Percentiles rank a stretch among this genome's conserved stretches.
phyloP scores from a whole-genome alignment of 2,113 vertebrate genomes.

The Phaethornis superciliosus region DNA sequence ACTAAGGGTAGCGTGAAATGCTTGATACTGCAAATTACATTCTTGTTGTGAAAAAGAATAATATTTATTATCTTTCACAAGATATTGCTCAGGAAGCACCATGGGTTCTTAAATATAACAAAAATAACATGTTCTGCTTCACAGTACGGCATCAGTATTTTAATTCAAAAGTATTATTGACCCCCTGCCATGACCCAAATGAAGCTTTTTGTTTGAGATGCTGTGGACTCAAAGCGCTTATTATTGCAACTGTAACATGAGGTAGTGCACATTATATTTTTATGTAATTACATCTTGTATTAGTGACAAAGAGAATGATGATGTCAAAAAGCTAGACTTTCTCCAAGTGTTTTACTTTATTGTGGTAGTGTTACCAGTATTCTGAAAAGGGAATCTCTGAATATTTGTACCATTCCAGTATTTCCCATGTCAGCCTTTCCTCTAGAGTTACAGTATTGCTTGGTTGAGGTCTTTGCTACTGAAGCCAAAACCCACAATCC shows the following conservation, averaged over 20 bases:
- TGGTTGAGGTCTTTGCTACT: constrained; percentile 17
- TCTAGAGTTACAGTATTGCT: not conserved
- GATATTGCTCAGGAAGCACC: not conserved
- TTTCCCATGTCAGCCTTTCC: not conserved
- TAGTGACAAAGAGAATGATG: not conserved
- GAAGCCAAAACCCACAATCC: constrained; percentile 27
- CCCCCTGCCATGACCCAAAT: not conserved
- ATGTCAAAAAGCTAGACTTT: not conserved
- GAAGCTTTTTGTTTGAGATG: not conserved
- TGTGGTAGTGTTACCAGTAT: not conserved
- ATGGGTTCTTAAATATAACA: not conserved
- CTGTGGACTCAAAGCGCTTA: not conserved
- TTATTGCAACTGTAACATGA: not conserved
- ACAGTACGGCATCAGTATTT: not conserved
- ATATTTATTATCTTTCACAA: not conserved
- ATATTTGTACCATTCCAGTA: not conserved
- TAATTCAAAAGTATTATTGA: not conserved
- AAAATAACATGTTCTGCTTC: not conserved
- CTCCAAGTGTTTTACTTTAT: constrained; percentile 9
- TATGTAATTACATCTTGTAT: not conserved
- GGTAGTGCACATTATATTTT: not conserved
- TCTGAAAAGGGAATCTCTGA: not conserved
- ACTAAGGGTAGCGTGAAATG: not conserved
- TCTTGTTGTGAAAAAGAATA: not conserved
- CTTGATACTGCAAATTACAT: not conserved